Evolutionary conservation across 2,797 vertebrate genomes (phyloP).

Genomic region (Myiothlypis chrysogaster): DNA sequence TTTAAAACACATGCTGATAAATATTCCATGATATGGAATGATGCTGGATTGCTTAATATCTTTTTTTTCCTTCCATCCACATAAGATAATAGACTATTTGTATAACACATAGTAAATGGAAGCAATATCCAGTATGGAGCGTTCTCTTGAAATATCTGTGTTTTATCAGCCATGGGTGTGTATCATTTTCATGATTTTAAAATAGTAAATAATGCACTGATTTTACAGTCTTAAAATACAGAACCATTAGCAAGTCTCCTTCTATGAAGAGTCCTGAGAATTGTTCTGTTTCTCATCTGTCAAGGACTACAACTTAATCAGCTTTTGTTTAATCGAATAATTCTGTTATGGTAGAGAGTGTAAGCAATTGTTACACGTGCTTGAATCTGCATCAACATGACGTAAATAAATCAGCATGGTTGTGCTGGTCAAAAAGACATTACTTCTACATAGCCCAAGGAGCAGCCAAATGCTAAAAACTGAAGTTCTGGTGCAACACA

Average conservation of each 20-base stretch:
- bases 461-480: neutral
- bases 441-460: neutral
- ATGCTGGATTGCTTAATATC: neutral
- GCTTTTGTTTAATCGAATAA: neutral
- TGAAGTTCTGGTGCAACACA: constrained; percentile 19
- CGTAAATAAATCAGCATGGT: neutral
- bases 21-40: neutral
- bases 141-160: neutral
- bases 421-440: neutral
- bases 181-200: neutral
- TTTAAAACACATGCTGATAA: neutral
- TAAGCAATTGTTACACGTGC: neutral
- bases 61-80: neutral
- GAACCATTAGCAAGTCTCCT: neutral
- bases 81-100: neutral
- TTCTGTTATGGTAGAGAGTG: neutral
- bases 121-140: neutral
- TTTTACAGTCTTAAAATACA: neutral
- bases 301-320: neutral
- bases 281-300: neutral
- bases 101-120: neutral
- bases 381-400: neutral
- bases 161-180: neutral
- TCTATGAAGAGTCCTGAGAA: neutral
- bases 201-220: neutral